These are phyloP conservation scores for Pygoscelis antarcticus DNA, from an alignment of 2,113 vertebrate species.

Conservation along the genomic window DNA sequence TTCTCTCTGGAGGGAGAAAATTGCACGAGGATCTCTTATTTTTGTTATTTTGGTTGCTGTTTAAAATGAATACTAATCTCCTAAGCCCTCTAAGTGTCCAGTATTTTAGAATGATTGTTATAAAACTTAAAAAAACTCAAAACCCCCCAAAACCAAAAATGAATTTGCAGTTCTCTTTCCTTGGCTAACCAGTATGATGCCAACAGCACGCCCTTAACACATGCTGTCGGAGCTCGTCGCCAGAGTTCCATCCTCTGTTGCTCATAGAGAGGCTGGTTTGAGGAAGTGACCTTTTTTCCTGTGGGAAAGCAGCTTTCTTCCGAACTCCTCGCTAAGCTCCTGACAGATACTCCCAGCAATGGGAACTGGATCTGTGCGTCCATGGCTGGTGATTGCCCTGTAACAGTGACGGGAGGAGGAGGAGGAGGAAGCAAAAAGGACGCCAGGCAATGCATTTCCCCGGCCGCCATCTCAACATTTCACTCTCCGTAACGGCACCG, in stretches of 20 bases:
- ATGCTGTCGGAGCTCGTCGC: background rate
- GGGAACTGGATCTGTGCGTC: background rate
- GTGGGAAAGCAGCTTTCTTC: background rate
- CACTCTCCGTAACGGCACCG: fast-evolving
- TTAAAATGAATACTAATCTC: background rate
- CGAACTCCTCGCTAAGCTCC: background rate
- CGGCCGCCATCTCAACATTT: background rate
- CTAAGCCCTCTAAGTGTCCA: background rate
- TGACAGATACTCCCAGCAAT: background rate
- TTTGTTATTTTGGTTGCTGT: background rate
- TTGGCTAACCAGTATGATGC: background rate
- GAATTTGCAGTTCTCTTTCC: background rate
- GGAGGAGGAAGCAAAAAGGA: background rate
- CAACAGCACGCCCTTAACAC: background rate
- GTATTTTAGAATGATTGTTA: background rate
- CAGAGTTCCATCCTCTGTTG: background rate
- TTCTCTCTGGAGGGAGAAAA: background rate
- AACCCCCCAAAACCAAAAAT: no score
- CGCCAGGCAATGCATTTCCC: background rate
- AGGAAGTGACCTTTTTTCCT: background rate
- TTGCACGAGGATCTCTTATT: background rate
- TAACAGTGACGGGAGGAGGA: background rate
- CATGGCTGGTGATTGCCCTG: background rate
- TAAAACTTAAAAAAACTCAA: background rate
- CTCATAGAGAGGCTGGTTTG: background rate